Evolutionary conservation across 2,797 vertebrate species (phyloP).

Genomic region (Eleutherodactylus coqui): DNA sequence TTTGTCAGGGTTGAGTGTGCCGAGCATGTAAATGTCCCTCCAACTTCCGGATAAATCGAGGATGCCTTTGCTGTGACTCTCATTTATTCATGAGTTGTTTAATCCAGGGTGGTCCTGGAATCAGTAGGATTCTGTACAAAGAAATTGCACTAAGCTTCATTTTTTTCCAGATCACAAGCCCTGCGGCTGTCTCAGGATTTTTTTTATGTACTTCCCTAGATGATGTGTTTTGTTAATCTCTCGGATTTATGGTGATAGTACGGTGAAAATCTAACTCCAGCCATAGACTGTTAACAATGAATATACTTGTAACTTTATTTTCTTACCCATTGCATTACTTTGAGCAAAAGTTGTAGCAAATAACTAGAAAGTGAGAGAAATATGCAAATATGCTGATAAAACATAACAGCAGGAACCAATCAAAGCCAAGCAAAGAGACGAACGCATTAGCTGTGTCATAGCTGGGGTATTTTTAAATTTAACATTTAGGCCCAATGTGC

Average conservation of each 20-base stretch:
- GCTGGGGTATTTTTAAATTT: not conserved
- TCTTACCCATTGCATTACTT: not conserved
- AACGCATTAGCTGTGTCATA: not conserved
- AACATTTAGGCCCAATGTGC: not conserved
- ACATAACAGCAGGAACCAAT: not conserved
- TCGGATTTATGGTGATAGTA: conserved; percentile 19
- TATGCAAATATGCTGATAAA: not conserved
- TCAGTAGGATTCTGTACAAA: conserved; percentile 48
- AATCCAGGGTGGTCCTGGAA: conserved; percentile 50
- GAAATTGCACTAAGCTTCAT: conserved; percentile 28
- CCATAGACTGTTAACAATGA: not conserved
- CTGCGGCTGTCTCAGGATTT: conserved; percentile 26
- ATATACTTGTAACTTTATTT: conserved; percentile 25
- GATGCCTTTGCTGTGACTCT: conserved; percentile 23
- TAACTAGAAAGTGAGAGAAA: not conserved
- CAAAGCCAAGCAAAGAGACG: not conserved
- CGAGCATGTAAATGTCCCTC: conserved; percentile 22
- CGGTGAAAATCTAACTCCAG: conserved; percentile 15
- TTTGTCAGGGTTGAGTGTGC: conserved; percentile 22
- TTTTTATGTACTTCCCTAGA: conserved; percentile 42
- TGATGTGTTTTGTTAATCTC: conserved; percentile 52
- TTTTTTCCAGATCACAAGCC: conserved; percentile 37
- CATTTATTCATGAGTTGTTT: conserved; percentile 52
- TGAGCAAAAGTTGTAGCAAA: not conserved
- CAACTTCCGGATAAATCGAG: conserved; percentile 16